Evolutionary conservation across 2,113 vertebrate species (phyloP), one percentile per base, ranked within the genome.

Genomic region (Ceyx cyanopectus): DNA sequence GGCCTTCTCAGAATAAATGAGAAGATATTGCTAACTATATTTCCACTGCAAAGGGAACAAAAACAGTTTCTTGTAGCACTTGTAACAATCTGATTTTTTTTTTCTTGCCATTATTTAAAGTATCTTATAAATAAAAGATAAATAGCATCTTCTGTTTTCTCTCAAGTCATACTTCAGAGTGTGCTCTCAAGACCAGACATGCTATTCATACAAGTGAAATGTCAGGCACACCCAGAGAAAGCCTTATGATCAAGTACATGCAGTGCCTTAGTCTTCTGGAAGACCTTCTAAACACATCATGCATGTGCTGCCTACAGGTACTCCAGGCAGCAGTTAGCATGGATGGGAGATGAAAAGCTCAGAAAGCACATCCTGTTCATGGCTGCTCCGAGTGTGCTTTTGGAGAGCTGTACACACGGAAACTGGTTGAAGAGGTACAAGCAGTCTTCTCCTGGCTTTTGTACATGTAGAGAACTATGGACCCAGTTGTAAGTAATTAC

Each of bases 291-390:
- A 41, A 41, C 53, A 32, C 1, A 1, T 22, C 26, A 6, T 3
- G 10, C 30, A 14, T 3, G 2, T 2, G 0, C 3, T 63, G 37
- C 7, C 72, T 19, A 3, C 2, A n/a, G 67, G 54, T 30, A 20
- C 54, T 68, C 13, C 6, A 19, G 50, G 12, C 1, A 1, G 41
- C 54, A 34, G 50, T 4, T 6, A 21, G 21, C 1, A 2, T 15
- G 22, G 58, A 17, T 12, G 14, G 48, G 17, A 78, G 43, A 8
- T 18, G 32, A 29, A 54, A 60, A 65, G 56, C 13, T 74, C 61
- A 69, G 32, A 40, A 75, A 37, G 26, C 41, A 73, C 46, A 40
- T 40, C 58, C 26, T 6, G 26, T 43, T 58, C 24, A 8, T 32
- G 78, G 34, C n/a, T 85, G 51, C 18, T 48, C 32, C 7, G 2